Conservation (phyloP, 2,797 vertebrate genomes). For the Dendrocincla fuliginosa region DNA sequence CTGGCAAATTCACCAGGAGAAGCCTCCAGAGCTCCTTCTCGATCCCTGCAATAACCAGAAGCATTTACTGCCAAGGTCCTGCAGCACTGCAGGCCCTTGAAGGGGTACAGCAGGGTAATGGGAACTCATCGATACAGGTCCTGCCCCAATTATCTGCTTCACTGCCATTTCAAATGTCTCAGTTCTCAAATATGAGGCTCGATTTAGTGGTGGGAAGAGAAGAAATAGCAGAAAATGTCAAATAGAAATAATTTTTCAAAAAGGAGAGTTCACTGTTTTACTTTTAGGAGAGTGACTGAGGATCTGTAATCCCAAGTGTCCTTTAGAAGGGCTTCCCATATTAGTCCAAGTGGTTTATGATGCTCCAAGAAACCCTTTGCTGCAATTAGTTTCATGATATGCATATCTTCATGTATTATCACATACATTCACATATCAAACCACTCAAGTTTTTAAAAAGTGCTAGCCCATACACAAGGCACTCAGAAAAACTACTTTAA, state of each 20-base stretch:
- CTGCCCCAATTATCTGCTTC: conserved; percentile 19
- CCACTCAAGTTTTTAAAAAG: background rate
- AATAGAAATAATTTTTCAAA: background rate
- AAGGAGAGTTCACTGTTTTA: conserved; percentile 1
- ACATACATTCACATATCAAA: background rate
- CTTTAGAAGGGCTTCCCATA: background rate
- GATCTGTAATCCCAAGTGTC: background rate
- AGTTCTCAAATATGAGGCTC: background rate
- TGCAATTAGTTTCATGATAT: conserved; percentile 6
- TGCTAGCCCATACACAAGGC: background rate
- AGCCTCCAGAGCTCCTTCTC: background rate
- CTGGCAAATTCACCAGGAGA: background rate
- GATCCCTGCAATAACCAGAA: background rate
- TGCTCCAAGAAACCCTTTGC: background rate
- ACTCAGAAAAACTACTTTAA: background rate
- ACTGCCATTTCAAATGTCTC: background rate
- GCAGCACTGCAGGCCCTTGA: background rate
- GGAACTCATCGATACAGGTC: background rate
- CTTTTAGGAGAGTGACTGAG: background rate
- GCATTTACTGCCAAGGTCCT: background rate
- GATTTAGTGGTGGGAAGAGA: background rate
- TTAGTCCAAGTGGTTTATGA: conserved; percentile 37
- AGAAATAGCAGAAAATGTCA: background rate
- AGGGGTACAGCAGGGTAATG: background rate
- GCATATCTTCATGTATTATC: background rate